Evolutionary conservation across 1,140 invertebrate genomes (phyloP).

Genomic region (Macrobrachium nipponense): DNA sequence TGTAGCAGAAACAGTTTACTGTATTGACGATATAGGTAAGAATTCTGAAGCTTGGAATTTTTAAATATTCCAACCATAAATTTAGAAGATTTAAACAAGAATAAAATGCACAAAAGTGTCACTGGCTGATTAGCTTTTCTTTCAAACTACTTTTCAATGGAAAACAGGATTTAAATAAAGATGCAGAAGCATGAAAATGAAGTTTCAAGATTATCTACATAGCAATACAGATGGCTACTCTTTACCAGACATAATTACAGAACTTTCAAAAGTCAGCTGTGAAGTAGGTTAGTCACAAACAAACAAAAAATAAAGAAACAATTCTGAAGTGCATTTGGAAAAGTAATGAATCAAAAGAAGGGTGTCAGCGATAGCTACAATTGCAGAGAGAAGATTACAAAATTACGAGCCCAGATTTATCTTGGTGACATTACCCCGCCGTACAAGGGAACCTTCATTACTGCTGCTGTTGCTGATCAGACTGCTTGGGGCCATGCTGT

Average conservation of each 20-base stretch:
- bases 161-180: not conserved
- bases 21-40: too few species aligned
- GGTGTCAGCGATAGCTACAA: not conserved
- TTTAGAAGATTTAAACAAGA: too few species aligned
- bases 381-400: not conserved
- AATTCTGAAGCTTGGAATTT: too few species aligned
- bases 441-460: slow-evolving; percentile 31
- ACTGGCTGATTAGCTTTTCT: too few species aligned
- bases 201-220: not conserved
- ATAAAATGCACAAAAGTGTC: too few species aligned
- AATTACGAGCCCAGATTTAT: slow-evolving; percentile 27
- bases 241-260: slow-evolving; percentile 15
- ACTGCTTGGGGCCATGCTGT: slow-evolving; percentile 26
- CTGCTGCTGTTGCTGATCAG: slow-evolving; percentile 31
- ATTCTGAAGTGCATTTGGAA: not conserved
- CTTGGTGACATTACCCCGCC: slow-evolving; percentile 56
- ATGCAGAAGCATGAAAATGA: slow-evolving; percentile 2
- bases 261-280: not conserved
- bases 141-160: not conserved
- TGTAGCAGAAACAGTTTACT: too few species aligned
- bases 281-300: slow-evolving; percentile 9
- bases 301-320: slow-evolving; percentile 3
- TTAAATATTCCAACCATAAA: too few species aligned
- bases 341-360: not conserved
- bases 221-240: not conserved